Conservation (phyloP, 2,888 invertebrate genomes). For the Polydrusus cervinus region DNA sequence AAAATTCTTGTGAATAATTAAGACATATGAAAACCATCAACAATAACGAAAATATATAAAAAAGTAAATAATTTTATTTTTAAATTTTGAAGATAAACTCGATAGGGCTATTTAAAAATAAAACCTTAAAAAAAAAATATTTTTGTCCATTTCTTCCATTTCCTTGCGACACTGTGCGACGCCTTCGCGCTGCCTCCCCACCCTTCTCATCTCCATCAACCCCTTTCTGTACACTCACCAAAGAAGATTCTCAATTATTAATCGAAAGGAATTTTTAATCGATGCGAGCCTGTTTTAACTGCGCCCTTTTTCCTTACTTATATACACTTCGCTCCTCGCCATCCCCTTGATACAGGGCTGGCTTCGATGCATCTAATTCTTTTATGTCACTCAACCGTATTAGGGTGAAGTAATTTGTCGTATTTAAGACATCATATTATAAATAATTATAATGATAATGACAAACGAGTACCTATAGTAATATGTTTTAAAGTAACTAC, state of each 20-base stretch:
- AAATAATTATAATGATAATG: too few relatives aligned
- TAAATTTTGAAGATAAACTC: too few relatives aligned
- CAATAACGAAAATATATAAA: too few relatives aligned
- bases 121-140: too few relatives aligned
- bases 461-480: too few relatives aligned
- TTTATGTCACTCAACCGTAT: background rate
- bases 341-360: constrained; percentile 43
- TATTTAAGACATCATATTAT: background rate
- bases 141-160: too few relatives aligned
- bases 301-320: constrained; percentile 61
- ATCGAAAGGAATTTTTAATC: constrained; percentile 71
- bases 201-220: constrained; percentile 65
- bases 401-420: background rate
- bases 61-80: too few relatives aligned
- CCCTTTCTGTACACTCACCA: constrained; percentile 68
- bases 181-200: constrained; percentile 60
- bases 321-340: constrained; percentile 53
- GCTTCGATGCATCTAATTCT: constrained; percentile 11
- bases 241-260: constrained; percentile 71
- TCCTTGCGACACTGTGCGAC: background rate
- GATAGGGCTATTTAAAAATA: too few relatives aligned
- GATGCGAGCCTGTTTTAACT: constrained; percentile 67
- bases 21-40: too few relatives aligned
- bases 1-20: too few relatives aligned
- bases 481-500: too few relatives aligned